A percentile compares a stretch with the other conserved stretches of the same genome.
Conservation (phyloP, 2,113 vertebrate genomes). For the Hypomesus transpacificus region DNA sequence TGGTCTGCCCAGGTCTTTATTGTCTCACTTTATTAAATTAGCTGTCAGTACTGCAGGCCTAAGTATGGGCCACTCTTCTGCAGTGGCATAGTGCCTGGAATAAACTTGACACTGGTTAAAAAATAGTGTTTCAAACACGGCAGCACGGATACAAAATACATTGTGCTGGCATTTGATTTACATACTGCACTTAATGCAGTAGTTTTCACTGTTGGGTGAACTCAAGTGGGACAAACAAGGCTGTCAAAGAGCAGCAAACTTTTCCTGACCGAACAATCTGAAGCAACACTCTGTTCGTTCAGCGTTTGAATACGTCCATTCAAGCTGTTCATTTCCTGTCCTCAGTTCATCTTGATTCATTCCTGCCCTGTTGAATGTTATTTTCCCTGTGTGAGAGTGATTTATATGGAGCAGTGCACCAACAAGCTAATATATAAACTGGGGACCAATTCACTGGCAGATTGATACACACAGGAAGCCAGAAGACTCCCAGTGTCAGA, state of each 20-base stretch:
- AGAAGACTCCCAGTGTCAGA: constrained; percentile 11
- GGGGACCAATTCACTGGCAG: constrained; percentile 10
- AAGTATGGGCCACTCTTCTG: constrained; percentile 15
- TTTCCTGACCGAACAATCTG: constrained; percentile 23
- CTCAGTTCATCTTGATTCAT: constrained; percentile 2
- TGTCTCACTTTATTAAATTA: constrained; percentile 53
- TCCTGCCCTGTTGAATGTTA: neutral
- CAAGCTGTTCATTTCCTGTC: neutral
- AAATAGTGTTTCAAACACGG: neutral
- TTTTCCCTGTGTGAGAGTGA: neutral
- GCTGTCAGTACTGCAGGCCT: constrained; percentile 43
- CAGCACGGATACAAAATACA: neutral
- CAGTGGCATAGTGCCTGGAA: neutral
- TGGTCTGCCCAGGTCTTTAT: constrained; percentile 37
- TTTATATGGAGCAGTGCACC: constrained; percentile 24
- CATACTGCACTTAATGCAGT: constrained; percentile 4
- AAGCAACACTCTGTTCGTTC: constrained; percentile 24
- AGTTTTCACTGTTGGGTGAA: constrained; percentile 26
- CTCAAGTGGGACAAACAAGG: neutral
- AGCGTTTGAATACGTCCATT: constrained; percentile 27
- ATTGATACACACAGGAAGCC: constrained; percentile 10
- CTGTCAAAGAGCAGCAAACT: constrained; percentile 30
- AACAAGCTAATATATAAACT: constrained; percentile 18
- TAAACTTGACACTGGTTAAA: neutral
- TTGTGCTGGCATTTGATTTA: constrained; percentile 2